These are phyloP conservation scores for Acanthiza pusilla DNA, from an alignment of 2,797 vertebrate species.

Conservation along the genomic window DNA sequence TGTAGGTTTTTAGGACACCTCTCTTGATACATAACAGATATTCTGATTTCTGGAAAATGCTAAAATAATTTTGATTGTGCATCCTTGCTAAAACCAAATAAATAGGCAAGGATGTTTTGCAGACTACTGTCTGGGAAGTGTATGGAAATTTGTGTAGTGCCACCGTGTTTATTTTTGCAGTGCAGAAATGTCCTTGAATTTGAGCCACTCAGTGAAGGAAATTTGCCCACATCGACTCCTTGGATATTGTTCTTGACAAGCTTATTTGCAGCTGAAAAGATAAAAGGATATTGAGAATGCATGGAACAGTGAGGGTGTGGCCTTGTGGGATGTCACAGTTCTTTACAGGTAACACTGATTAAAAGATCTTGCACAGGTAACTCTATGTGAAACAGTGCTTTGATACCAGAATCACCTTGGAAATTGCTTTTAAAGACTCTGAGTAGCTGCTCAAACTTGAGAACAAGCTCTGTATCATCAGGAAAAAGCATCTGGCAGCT, in stretches of 20 bases:
- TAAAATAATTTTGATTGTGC: neutral
- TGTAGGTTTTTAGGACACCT: slow-evolving; percentile 38
- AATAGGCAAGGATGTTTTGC: neutral
- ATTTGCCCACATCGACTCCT: neutral
- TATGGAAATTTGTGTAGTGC: neutral
- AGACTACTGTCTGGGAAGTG: neutral
- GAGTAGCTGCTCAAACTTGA: neutral
- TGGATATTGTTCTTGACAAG: neutral
- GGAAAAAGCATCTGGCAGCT: neutral
- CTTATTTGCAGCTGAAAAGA: neutral
- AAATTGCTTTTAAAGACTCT: neutral
- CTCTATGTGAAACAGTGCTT: neutral
- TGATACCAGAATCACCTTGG: neutral
- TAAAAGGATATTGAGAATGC: neutral
- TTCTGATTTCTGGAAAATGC: neutral
- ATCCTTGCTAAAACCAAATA: neutral
- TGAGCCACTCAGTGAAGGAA: neutral
- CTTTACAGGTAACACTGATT: neutral
- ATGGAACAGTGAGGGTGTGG: neutral
- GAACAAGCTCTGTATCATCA: neutral
- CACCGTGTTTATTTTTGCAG: neutral
- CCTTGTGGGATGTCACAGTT: neutral
- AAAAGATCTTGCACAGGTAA: neutral
- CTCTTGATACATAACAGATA: neutral
- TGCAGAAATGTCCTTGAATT: neutral